A percentile compares a stretch with the other conserved stretches of the same genome.
Conservation (phyloP, 1,140 invertebrate genomes). For the Arion vulgaris region DNA sequence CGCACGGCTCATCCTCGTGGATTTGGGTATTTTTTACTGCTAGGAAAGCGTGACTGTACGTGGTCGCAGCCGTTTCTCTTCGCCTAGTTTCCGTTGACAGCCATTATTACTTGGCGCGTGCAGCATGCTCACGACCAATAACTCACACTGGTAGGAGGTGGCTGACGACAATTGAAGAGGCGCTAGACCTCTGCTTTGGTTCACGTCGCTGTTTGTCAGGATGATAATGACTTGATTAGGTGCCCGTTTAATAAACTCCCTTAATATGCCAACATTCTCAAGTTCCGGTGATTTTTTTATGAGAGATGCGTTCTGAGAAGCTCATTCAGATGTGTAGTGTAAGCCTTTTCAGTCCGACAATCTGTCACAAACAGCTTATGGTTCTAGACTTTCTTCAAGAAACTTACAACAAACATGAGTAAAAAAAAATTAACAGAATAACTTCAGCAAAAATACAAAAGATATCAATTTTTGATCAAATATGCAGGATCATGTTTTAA, state of each 20-base stretch:
- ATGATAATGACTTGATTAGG: constrained; percentile 3
- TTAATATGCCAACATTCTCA: background rate
- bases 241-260: background rate
- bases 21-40: background rate
- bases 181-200: background rate
- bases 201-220: constrained; percentile 6
- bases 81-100: constrained; percentile 17
- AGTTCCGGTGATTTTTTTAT: background rate
- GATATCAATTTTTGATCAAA: too few relatives aligned
- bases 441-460: too few relatives aligned
- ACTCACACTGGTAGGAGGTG: background rate
- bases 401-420: too few relatives aligned
- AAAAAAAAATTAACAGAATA: too few relatives aligned
- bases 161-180: background rate
- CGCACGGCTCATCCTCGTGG: background rate
- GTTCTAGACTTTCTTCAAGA: too few relatives aligned
- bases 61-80: background rate
- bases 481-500: too few relatives aligned
- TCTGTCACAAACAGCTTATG: background rate
- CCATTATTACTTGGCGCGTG: background rate
- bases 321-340: background rate
- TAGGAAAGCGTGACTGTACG: background rate
- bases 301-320: background rate
- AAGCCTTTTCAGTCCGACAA: background rate
- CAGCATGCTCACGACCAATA: constrained; percentile 6